A percentile compares a stretch with the other conserved stretches of the same genome.
These are phyloP conservation scores for Hetaerina titia DNA, from an alignment of 2,888 invertebrate genomes.

Conservation along the genomic window DNA sequence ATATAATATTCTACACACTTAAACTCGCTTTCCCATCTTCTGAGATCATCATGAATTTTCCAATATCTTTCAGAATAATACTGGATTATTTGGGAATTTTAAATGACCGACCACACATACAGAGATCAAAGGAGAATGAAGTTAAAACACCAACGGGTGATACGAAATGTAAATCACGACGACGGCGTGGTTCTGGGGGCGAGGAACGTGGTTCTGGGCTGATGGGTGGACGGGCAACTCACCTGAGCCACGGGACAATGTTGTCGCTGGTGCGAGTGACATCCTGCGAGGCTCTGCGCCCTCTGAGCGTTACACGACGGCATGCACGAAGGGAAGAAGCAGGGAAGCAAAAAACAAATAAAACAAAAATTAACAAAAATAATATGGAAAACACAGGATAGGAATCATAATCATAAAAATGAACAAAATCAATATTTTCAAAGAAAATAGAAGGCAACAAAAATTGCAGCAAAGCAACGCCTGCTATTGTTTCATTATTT, in stretches of 20 bases:
- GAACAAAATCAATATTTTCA: slow-evolving; percentile 74
- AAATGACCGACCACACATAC: too few species aligned
- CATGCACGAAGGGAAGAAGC: slow-evolving; percentile 76
- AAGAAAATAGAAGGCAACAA: slow-evolving; percentile 70
- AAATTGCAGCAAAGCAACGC: not conserved
- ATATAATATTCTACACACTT: too few species aligned
- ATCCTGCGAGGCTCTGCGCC: slow-evolving; percentile 92
- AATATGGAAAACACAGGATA: slow-evolving; percentile 6
- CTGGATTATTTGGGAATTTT: too few species aligned
- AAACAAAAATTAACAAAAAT: slow-evolving; percentile 73
- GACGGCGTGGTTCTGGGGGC: too few species aligned
- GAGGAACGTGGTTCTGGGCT: too few species aligned
- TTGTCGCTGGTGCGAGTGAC: slow-evolving; percentile 77
- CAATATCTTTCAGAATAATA: too few species aligned
- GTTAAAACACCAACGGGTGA: too few species aligned
- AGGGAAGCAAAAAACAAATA: slow-evolving; percentile 71
- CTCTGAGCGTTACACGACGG: slow-evolving; percentile 78
- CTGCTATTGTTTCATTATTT: too few species aligned
- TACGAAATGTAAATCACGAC: too few species aligned
- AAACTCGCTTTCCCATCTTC: too few species aligned
- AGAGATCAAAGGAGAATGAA: too few species aligned
- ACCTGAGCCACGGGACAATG: slow-evolving; percentile 75
- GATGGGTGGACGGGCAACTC: slow-evolving; percentile 71
- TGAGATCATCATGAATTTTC: too few species aligned
- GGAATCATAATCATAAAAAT: slow-evolving; percentile 72